Conservation (phyloP, 2,888 invertebrate genomes). For the Andrena hattorfiana region DNA sequence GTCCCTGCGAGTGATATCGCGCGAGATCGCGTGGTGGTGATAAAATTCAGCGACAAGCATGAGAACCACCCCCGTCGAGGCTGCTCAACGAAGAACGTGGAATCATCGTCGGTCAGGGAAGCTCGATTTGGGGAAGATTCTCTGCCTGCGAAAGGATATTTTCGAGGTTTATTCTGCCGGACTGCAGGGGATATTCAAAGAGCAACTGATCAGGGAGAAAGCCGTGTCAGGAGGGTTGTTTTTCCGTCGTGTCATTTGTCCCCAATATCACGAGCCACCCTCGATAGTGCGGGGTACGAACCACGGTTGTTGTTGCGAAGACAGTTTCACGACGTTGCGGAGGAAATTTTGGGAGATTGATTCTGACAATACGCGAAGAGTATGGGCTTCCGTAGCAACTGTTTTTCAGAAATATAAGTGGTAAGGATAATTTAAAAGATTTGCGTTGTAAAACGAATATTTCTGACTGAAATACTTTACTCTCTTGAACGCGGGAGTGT, state of each 20-base stretch:
- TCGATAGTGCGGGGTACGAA: slow-evolving; percentile 81
- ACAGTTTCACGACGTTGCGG: slow-evolving; percentile 28
- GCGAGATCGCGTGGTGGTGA: slow-evolving; percentile 79
- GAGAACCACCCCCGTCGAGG: slow-evolving; percentile 22
- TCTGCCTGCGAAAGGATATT: neutral
- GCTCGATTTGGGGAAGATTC: neutral
- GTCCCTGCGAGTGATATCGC: slow-evolving; percentile 67
- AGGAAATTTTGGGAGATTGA: neutral
- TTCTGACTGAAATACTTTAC: no score
- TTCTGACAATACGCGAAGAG: slow-evolving; percentile 1
- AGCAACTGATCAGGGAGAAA: slow-evolving; percentile 52
- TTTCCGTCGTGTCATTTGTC: slow-evolving; percentile 84
- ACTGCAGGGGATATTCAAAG: slow-evolving; percentile 49
- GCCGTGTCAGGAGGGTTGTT: slow-evolving; percentile 63
- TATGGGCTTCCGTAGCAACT: neutral
- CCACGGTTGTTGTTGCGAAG: slow-evolving; percentile 80
- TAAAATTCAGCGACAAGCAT: slow-evolving; percentile 76
- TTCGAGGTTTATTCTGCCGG: slow-evolving; percentile 25
- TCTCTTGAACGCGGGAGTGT: no score
- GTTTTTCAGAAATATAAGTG: no score
- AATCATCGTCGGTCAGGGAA: neutral
- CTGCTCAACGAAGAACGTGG: slow-evolving; percentile 15
- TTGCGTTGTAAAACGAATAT: no score
- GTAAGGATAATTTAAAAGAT: no score
- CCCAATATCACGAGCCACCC: slow-evolving; percentile 82